These are phyloP conservation scores for Medauroidea extradentata DNA, from an alignment of 1,140 invertebrate species.

Conservation along the genomic window DNA sequence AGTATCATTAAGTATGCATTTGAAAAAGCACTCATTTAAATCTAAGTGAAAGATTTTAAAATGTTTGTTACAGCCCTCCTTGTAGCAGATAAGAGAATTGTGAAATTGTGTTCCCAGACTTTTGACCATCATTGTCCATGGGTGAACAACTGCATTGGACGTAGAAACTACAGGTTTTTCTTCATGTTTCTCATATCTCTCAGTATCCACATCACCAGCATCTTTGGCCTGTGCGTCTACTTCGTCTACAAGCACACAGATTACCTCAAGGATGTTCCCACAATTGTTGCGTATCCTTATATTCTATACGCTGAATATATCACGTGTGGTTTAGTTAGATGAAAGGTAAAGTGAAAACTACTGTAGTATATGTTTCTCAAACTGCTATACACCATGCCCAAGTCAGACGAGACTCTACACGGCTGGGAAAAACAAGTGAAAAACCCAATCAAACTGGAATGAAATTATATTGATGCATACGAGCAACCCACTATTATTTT, in stretches of 20 bases:
- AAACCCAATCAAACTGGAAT: too few species aligned
- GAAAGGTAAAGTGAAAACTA: too few species aligned
- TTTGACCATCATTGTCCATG: constrained; percentile 99
- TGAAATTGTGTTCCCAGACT: constrained; percentile 66
- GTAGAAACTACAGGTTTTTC: constrained; percentile 97
- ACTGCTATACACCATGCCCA: too few species aligned
- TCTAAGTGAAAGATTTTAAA: not conserved
- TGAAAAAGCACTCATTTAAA: too few species aligned
- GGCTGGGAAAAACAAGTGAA: too few species aligned
- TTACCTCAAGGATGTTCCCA: constrained; percentile 69
- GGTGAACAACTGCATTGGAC: constrained; percentile 99
- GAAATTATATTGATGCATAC: too few species aligned
- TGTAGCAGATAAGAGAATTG: not conserved
- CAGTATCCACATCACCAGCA: constrained; percentile 94
- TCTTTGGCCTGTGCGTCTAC: constrained; percentile 89
- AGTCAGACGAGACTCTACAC: too few species aligned
- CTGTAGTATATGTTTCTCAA: too few species aligned
- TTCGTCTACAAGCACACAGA: constrained; percentile 85
- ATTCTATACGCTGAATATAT: too few species aligned
- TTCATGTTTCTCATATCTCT: constrained; percentile 97
- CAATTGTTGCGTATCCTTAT: constrained; percentile 92
- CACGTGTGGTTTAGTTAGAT: too few species aligned
- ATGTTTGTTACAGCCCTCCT: not conserved
- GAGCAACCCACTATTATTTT: too few species aligned
- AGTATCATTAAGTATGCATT: too few species aligned